phyloP scores from a whole-genome alignment of 2,888 invertebrate genomes.

The Acanthopleura granulata region DNA sequence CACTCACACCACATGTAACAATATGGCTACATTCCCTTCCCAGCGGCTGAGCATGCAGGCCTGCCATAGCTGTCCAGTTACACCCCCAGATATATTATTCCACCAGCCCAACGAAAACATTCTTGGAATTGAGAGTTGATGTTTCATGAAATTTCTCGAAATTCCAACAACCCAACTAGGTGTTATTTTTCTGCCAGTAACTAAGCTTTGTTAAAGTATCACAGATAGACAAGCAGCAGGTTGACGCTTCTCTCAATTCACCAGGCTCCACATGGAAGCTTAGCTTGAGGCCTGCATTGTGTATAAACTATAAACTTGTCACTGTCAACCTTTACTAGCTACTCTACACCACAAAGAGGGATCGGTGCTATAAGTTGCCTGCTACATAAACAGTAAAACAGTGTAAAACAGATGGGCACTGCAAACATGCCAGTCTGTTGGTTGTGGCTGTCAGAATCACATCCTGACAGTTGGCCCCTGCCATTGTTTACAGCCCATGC shows the following conservation, averaged over 20 bases:
- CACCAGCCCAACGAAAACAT: neutral
- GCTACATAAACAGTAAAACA: conserved; percentile 4
- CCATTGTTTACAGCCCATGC: conserved; percentile 8
- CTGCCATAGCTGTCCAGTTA: too few species aligned
- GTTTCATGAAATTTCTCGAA: too few species aligned
- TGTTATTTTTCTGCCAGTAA: too few species aligned
- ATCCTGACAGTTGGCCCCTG: neutral
- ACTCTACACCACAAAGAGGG: too few species aligned
- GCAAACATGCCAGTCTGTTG: conserved; percentile 13
- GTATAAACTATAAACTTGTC: conserved; percentile 16
- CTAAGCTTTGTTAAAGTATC: too few species aligned
- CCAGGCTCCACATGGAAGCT: too few species aligned
- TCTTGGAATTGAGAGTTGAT: neutral
- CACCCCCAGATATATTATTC: neutral
- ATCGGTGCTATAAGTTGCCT: too few species aligned
- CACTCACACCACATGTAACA: conserved; percentile 2
- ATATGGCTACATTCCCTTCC: neutral
- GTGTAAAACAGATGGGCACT: neutral
- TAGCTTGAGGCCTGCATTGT: neutral
- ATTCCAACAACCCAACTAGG: too few species aligned
- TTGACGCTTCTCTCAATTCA: too few species aligned
- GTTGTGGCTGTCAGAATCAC: neutral
- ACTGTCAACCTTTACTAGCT: conserved; percentile 10
- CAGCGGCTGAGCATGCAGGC: neutral
- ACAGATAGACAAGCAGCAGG: too few species aligned